Conservation (phyloP, 37 sponge, comb jelly and placozoan species). For the Diacarnus erythraeanus region DNA sequence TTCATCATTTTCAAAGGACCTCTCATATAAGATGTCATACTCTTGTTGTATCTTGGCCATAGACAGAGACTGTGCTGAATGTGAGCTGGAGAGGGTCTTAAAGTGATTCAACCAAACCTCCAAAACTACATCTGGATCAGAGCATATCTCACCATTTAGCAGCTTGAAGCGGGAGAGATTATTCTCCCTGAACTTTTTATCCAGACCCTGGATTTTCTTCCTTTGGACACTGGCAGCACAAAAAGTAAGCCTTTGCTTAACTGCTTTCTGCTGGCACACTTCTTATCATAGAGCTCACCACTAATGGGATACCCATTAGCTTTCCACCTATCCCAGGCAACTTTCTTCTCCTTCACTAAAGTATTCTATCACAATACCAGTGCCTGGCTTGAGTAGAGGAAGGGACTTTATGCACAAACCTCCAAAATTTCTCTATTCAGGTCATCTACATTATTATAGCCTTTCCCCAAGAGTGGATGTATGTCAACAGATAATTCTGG, state of each 20-base stretch:
- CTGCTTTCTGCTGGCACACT: neutral
- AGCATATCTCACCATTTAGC: neutral
- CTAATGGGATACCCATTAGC: neutral
- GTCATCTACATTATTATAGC: neutral
- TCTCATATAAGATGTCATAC: neutral
- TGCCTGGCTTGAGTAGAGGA: neutral
- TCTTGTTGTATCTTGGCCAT: neutral
- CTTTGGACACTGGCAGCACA: conserved; percentile 11
- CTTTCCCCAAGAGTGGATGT: neutral
- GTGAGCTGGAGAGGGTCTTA: neutral
- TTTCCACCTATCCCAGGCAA: neutral
- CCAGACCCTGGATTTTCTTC: neutral
- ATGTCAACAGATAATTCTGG: neutral
- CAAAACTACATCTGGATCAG: neutral
- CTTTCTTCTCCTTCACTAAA: neutral
- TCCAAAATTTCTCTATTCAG: neutral
- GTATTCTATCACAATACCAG: neutral
- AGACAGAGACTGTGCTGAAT: neutral
- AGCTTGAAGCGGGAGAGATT: neutral
- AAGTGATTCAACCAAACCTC: neutral
- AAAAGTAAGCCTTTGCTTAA: conserved; percentile 9
- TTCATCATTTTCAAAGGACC: conserved; percentile 4
- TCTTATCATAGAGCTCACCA: neutral
- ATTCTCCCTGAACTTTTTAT: conserved; percentile 11
- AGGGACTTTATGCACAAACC: neutral